These are phyloP conservation scores for Pterocles burchelli DNA, from an alignment of 2,113 vertebrate genomes.

Conservation along the genomic window DNA sequence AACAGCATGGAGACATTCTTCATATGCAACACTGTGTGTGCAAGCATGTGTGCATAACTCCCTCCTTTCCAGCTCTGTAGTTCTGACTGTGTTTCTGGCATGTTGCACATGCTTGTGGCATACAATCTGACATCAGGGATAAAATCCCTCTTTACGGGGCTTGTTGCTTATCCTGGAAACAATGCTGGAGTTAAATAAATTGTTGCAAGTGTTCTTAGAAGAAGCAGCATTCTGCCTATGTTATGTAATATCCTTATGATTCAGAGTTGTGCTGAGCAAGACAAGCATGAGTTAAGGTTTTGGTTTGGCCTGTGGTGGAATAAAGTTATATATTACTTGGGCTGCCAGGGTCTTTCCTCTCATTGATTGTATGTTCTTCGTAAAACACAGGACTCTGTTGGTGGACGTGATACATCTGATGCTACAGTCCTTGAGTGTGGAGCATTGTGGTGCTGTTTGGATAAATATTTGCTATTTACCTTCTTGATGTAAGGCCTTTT, in stretches of 20 bases:
- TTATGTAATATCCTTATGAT: not conserved
- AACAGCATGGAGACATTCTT: not conserved
- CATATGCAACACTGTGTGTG: fast-evolving
- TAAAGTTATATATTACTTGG: not conserved
- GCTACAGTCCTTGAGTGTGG: not conserved
- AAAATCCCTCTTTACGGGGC: not conserved
- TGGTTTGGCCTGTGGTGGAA: not conserved
- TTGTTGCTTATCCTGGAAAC: not conserved
- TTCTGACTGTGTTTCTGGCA: not conserved
- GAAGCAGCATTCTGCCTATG: not conserved
- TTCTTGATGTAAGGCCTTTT: not conserved
- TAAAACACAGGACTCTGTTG: not conserved
- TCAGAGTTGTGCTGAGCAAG: not conserved
- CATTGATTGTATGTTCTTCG: not conserved
- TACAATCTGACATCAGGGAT: not conserved
- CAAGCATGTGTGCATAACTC: not conserved
- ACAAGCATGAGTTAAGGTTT: not conserved
- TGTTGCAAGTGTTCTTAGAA: not conserved
- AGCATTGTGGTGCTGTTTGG: not conserved
- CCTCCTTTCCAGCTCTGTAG: not conserved
- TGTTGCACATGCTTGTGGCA: not conserved
- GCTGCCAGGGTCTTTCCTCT: not conserved
- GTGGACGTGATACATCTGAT: not conserved
- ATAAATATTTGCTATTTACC: not conserved
- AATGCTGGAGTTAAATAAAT: not conserved